Base-by-base conservation (phyloP, 2,888 invertebrate species). In the Acronicta alni region DNA sequence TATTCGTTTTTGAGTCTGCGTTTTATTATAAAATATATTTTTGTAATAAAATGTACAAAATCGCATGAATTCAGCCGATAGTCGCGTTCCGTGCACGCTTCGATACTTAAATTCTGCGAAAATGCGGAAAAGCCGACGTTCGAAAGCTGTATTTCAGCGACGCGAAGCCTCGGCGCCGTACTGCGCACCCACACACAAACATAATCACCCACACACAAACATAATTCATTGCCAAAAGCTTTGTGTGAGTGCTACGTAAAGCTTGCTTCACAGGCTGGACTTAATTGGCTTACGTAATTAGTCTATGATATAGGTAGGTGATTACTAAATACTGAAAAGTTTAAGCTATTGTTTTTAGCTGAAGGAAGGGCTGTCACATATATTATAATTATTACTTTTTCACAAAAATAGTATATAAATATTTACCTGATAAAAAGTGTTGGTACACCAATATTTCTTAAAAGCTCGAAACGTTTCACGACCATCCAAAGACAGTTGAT, bases 71-170 rank as follows among this genome's bases (percentile, higher is more conserved):
- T 67, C 45, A 54, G 58, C 56, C 63, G 48, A 71, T 67, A 74
- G 54, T 43, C 23, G 45, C 53, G 42, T 56, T 59, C 59, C 68
- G 44, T 30, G 6, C 8, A 35, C 52, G 48, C 53, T 75, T 68
- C 76, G 55, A 68, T 71, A 79, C 75, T 81, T 79, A 82, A 86
- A 85, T 86, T 75, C 74, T 68, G 59, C 61, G 67, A 53, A 64
- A 57, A 46, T 73, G 72, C 72, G 77, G 81, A 70, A 83, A 82
- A 83, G 66, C 79, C 71, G 65, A 46, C 63, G 57, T 39, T 66
- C 39, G 64, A 68, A 61, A 65, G 66, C 76, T 59, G 74, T 82
- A 83, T 81, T 86, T 82, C 74, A 83, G 53, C 49, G 64, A 64
- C 55, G 61, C 67, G 48, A 43, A 58, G 60, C 61, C 18, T 53